These are phyloP conservation scores for human (Homo sapiens) DNA, from an alignment of 2,113 vertebrate genomes.

Conservation along the genomic window GRCh38 chr18:33752001-33752500, in stretches of 20 bases:
- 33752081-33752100: background rate
- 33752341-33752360: background rate
- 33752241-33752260: background rate
- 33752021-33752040: background rate
- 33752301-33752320: background rate
- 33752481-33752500: background rate
- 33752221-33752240: background rate
- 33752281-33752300: background rate
- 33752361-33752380: background rate
- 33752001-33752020: background rate
- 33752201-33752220: background rate
- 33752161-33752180: background rate
- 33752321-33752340: background rate
- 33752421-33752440: background rate
- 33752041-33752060: background rate
- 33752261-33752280: background rate
- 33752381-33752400: background rate
- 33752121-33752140: slow-evolving; percentile 17
- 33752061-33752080: background rate
- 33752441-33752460: background rate
- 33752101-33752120: background rate
- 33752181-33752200: background rate
- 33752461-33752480: background rate
- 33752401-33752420: background rate
- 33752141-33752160: slow-evolving; percentile 16